Conservation (phyloP, 2,888 invertebrate species). For the Torymus aiolomorphi region DNA sequence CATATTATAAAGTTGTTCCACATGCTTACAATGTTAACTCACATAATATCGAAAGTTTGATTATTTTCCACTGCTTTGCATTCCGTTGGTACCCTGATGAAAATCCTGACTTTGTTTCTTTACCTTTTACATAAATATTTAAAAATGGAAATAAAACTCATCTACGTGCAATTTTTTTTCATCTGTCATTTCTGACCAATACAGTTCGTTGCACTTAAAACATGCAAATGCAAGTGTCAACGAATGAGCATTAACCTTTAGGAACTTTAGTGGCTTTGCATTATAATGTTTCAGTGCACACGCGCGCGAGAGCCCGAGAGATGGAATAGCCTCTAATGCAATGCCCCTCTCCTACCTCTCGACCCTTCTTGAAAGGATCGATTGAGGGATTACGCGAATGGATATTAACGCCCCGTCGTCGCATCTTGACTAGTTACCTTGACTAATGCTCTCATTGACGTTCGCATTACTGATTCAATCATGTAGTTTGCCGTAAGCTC, state of each 20-base stretch:
- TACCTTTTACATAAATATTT: too few relatives aligned
- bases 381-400: slow-evolving; percentile 27
- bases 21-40: too few relatives aligned
- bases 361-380: slow-evolving; percentile 14
- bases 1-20: too few relatives aligned
- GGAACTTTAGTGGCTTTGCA: slow-evolving; percentile 9
- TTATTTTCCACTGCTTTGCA: too few relatives aligned
- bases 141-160: too few relatives aligned
- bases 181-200: too few relatives aligned
- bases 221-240: neutral
- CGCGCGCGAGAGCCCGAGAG: neutral
- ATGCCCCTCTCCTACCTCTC: neutral
- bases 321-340: slow-evolving; percentile 21
- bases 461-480: slow-evolving; percentile 64
- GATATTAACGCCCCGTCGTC: slow-evolving; percentile 63
- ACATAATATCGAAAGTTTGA: too few relatives aligned
- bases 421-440: slow-evolving; percentile 57
- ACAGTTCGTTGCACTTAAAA: neutral
- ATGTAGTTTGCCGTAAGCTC: slow-evolving; percentile 61
- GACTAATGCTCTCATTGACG: slow-evolving; percentile 68
- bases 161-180: too few relatives aligned
- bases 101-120: too few relatives aligned
- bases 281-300: neutral
- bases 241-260: neutral
- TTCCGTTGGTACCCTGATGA: too few relatives aligned